phyloP scores from a whole-genome alignment of 2,888 invertebrate genomes.

The Frankliniella fusca region DNA sequence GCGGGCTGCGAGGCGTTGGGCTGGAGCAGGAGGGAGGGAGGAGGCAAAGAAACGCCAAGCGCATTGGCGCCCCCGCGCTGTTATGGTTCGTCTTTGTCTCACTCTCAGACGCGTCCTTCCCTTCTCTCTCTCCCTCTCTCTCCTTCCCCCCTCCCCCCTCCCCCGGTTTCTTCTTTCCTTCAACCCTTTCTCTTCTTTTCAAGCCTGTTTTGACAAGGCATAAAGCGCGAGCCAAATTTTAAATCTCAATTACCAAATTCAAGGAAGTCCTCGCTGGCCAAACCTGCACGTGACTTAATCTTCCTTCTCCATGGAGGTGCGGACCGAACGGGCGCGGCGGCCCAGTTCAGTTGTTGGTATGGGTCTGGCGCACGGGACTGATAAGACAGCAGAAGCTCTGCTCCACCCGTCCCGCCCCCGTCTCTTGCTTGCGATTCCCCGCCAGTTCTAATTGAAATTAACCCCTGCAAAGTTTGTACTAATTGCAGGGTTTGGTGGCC shows the following conservation, averaged over 20 bases:
- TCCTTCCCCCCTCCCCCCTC: conserved; percentile 36
- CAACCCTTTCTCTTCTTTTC: conserved; percentile 31
- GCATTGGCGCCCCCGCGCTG: conserved; percentile 29
- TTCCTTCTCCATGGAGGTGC: neutral
- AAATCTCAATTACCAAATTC: too few relatives aligned
- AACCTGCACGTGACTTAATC: conserved; percentile 32
- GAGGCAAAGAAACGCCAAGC: conserved; percentile 29
- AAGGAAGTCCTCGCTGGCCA: too few relatives aligned
- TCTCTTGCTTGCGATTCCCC: conserved; percentile 33
- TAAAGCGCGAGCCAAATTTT: conserved; percentile 31
- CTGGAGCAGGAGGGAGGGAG: neutral
- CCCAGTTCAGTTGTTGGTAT: neutral
- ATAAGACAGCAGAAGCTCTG: neutral
- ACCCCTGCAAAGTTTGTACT: conserved; percentile 24
- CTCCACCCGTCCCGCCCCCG: neutral
- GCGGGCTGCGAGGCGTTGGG: neutral
- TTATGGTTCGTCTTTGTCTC: conserved; percentile 29
- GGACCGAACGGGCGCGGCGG: neutral
- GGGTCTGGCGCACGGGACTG: neutral
- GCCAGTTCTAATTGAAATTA: conserved; percentile 29
- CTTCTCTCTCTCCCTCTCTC: neutral
- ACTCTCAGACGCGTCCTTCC: neutral
- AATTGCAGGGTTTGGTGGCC: conserved; percentile 25
- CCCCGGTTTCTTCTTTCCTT: conserved; percentile 34
- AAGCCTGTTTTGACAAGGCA: conserved; percentile 34